Percentiles rank a stretch among this genome's conserved stretches.
Conservation (phyloP, 1,140 invertebrate genomes). For the Polyergus mexicanus region DNA sequence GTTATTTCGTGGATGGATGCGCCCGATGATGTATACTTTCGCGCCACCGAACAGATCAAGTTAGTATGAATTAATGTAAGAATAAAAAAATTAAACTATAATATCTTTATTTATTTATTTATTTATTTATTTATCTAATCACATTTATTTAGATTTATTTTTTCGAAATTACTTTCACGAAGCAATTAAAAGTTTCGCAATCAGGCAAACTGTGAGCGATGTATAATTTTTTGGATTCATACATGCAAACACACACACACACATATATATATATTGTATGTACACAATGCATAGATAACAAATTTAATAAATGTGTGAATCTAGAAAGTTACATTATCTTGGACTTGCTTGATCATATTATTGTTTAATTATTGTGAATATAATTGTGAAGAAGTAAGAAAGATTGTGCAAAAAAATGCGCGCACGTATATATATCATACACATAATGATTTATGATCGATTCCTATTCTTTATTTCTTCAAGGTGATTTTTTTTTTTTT, state of each 20-base stretch:
- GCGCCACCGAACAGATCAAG: conserved; percentile 96
- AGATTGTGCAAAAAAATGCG: neutral
- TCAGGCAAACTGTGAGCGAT: no score
- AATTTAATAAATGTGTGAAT: neutral
- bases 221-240: no score
- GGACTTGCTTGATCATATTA: neutral
- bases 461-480: neutral
- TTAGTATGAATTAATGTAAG: conserved; percentile 86
- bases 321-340: neutral
- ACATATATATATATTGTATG: no score
- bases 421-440: neutral
- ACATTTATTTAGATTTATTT: no score
- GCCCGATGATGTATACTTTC: conserved; percentile 98
- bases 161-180: no score
- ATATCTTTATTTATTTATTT: no score
- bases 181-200: no score
- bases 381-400: neutral
- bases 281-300: no score
- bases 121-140: no score
- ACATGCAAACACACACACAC: no score
- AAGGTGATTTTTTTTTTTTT: neutral
- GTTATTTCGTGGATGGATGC: conserved; percentile 99
- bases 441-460: no score
- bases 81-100: neutral
- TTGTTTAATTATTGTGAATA: neutral